A percentile compares a stretch with the other conserved stretches of the same genome.
Evolutionary conservation across 2,888 invertebrate species (phyloP).

Genomic region (Trisateles emortualis): DNA sequence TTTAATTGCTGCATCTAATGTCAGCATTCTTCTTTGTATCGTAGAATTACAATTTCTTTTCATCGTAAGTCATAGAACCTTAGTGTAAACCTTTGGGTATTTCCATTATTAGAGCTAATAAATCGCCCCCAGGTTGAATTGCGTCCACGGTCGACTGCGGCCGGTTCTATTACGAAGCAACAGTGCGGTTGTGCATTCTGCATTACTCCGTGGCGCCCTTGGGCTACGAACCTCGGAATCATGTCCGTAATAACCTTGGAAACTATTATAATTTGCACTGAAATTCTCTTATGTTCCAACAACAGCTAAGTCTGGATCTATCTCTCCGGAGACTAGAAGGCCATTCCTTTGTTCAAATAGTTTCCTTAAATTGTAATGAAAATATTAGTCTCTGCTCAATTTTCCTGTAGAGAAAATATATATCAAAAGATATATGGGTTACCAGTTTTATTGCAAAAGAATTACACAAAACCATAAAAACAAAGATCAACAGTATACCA

Average conservation of each 20-base stretch:
- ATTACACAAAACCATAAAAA: conserved; percentile 7
- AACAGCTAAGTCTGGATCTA: conserved; percentile 18
- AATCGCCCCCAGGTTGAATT: conserved; percentile 35
- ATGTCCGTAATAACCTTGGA: conserved; percentile 32
- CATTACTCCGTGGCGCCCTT: conserved; percentile 31
- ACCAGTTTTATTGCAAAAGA: conserved; percentile 5
- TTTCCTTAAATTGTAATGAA: conserved; percentile 28
- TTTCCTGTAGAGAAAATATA: conserved; percentile 4
- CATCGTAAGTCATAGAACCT: not conserved
- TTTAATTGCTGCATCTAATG: not conserved
- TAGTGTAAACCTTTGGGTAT: conserved; percentile 1
- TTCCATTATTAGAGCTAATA: conserved; percentile 21
- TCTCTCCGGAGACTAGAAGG: conserved; percentile 22
- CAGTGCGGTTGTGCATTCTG: conserved; percentile 39
- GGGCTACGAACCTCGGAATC: conserved; percentile 34
- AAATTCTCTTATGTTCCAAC: conserved; percentile 9
- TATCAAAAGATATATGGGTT: not conserved
- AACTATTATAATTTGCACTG: conserved; percentile 12
- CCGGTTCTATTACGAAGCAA: conserved; percentile 31
- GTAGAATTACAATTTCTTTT: not conserved
- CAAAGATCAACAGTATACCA: conserved; percentile 7
- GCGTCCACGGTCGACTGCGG: conserved; percentile 35
- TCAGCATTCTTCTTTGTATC: not conserved
- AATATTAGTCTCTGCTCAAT: conserved; percentile 12
- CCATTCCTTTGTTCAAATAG: conserved; percentile 33